Base-by-base conservation (phyloP, 2,113 vertebrate species). In the Campylomormyrus tamandua region DNA sequence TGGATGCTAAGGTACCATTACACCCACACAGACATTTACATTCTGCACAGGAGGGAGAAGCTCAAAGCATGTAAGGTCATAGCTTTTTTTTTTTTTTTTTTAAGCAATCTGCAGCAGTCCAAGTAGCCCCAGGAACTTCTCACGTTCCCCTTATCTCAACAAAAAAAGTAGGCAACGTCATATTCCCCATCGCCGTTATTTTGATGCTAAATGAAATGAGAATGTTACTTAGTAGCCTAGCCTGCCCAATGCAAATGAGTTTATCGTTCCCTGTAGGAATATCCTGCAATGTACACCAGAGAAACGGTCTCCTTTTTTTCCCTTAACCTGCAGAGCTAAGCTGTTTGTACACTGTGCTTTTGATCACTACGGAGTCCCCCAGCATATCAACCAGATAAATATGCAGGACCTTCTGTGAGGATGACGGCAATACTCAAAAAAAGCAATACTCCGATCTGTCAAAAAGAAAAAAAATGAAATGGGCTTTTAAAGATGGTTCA, bases 271-370 rank as follows among this genome's bases (percentile, higher is more conserved):
- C 84, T 6, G 42, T 52, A 50, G 80, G 53, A 48, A 66, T 46
- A 50, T 58, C 89, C 80, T 13, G 6, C 83, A 74, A 90, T 90
- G 49, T 87, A 85, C n/a, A 35, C 21, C 46, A 90, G 83, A 45
- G 39, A 70, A 31, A 85, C 8, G 2, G 17, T 27, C 56, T 52
- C 46, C 74, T 70, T 70, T 89, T 52, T 10, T 19, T 52, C n/a
- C 80, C 80, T 58, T 39, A 85, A 90, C 56, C 84, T 50, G 46
- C 62, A 87, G 48, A 70, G 58, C 70, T 77, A 77, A 90, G 89
- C 83, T 70, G 84, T 90, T 90, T 74, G 31, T 39, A 24, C 39
- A 5, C 84, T 3, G 8, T 19, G 45, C 13, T 45, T 87, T 90
- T 90, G 56, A 90, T 90, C 89, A 86, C 53, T 27, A 66, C 31